phyloP scores from a whole-genome alignment of 2,888 invertebrate species.

The Heliconius charithonia region DNA sequence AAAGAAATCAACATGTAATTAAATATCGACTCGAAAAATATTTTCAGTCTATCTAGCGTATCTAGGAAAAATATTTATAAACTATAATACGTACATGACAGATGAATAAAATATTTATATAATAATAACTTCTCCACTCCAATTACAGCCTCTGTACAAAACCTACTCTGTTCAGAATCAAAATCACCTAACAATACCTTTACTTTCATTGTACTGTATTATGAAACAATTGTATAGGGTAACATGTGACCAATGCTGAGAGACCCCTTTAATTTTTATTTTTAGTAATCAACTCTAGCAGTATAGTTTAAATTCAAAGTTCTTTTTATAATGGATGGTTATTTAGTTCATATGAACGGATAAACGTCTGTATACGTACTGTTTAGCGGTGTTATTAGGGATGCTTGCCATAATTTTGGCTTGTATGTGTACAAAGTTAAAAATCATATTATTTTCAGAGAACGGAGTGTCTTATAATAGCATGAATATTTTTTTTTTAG shows the following conservation, averaged over 20 bases:
- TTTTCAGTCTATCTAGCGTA: too few relatives aligned
- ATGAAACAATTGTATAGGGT: conserved; percentile 59
- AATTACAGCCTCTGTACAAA: neutral
- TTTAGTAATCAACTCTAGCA: neutral
- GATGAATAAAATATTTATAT: neutral
- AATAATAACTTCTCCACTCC: neutral
- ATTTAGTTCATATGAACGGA: conserved; percentile 43
- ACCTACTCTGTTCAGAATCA: conserved; percentile 49
- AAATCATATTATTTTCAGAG: neutral
- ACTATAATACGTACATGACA: too few relatives aligned
- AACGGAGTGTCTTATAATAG: neutral
- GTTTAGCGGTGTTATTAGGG: conserved; percentile 56
- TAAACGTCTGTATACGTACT: conserved; percentile 62
- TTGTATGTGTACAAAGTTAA: conserved; percentile 48
- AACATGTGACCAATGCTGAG: conserved; percentile 38
- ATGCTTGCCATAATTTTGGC: conserved; percentile 47
- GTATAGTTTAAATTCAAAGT: conserved; percentile 25
- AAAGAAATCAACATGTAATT: too few relatives aligned
- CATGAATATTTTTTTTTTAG: too few relatives aligned
- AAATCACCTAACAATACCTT: conserved; percentile 60
- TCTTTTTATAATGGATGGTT: conserved; percentile 47
- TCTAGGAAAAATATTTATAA: too few relatives aligned
- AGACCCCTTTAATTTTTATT: conserved; percentile 37
- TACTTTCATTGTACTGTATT: conserved; percentile 57
- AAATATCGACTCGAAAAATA: too few relatives aligned